Base-by-base conservation (phyloP, 2,797 vertebrate species). In the Enteromius radiatus region DNA sequence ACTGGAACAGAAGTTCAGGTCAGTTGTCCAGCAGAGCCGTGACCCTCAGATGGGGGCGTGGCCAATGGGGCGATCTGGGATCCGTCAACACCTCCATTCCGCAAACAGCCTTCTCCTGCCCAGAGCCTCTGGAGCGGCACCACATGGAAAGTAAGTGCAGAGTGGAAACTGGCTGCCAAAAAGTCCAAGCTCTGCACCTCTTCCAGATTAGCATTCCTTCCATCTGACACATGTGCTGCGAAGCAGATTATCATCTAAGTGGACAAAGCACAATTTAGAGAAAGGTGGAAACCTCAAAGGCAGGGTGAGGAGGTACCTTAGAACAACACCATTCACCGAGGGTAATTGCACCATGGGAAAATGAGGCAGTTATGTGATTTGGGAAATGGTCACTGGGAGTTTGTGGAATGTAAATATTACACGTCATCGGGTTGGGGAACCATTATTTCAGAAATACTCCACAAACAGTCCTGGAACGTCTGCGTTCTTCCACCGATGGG, bases 121-220 rank as follows among this genome's bases (percentile, higher is more conserved):
- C 90, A 91, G 95, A 95, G 94, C 93, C 95, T 96, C 94, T 95
- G 96, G 94, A 96, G 94, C 94, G 89, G 95, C 95, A 96, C 94
- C 94, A 95, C 94, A 93, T 96, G 96, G 96, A 97, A 97, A 97
- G 93, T 96, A 94, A 61, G 93, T 95, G 94, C 93, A 94, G 95
- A 96, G 94, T 96, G 96, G 96, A 97, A 97, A 97, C 94, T 96
- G 95, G 95, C 96, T 96, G 95, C 95, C 94, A 92, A 93, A 95
- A 91, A 89, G 88, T 85, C 89, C 92, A 96, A 95, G 93, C 94
- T 96, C 95, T 94, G 91, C 94, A 94, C 93, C 93, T 95, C 94
- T 94, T 96, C 95, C 96, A 97, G 95, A 96, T 95, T 95, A 95
- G 95, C 96, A 97, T 97, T 97, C 96, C 95, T 97, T 97, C 96